These are phyloP conservation scores for Chamaetylas fuelleborni DNA, from an alignment of 2,113 vertebrate genomes.

Conservation along the genomic window DNA sequence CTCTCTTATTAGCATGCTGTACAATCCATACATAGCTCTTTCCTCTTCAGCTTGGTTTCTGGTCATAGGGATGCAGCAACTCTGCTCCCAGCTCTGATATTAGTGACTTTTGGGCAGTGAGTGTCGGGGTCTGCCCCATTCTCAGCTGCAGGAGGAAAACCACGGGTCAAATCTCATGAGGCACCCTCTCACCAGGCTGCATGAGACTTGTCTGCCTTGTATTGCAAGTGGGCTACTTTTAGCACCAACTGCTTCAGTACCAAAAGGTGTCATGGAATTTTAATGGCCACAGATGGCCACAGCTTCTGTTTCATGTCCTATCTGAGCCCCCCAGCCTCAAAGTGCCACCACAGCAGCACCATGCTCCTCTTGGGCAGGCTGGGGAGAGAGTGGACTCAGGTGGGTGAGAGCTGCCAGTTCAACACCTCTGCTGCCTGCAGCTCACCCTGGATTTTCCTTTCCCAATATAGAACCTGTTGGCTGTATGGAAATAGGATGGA, in stretches of 20 bases:
- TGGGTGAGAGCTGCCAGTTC: background rate
- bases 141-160: background rate
- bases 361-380: background rate
- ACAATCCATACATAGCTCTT: background rate
- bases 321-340: background rate
- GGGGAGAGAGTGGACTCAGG: background rate
- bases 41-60: background rate
- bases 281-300: slow-evolving; percentile 50
- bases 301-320: slow-evolving; percentile 26
- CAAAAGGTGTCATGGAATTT: slow-evolving; percentile 59
- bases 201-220: background rate
- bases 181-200: background rate
- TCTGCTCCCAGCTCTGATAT: background rate
- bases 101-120: background rate
- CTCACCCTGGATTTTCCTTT: background rate
- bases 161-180: fast-evolving
- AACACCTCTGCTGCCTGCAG: background rate
- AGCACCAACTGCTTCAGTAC: slow-evolving; percentile 7
- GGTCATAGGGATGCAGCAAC: background rate
- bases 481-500: background rate
- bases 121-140: fast-evolving
- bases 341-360: background rate
- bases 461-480: background rate
- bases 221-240: background rate
- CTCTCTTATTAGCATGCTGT: background rate